Percentiles rank a stretch among this genome's conserved stretches.
These are phyloP conservation scores for Bombycilla garrulus DNA, from an alignment of 2,113 vertebrate species.

Conservation along the genomic window DNA sequence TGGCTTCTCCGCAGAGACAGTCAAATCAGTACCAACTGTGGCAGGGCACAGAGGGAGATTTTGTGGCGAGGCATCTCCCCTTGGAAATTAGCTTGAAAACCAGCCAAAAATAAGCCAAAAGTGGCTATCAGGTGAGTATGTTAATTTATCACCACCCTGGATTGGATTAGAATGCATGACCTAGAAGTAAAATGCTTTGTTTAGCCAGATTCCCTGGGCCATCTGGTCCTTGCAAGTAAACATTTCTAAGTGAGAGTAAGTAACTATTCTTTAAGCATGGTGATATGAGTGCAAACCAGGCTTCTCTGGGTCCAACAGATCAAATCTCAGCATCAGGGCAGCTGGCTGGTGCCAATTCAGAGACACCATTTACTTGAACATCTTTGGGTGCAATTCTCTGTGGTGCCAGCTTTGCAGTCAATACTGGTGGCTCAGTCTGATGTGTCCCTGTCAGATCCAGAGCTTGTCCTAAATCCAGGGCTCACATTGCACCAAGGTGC, in stretches of 20 bases:
- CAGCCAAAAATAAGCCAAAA: not conserved
- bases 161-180: conserved; percentile 37
- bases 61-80: not conserved
- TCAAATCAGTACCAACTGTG: conserved; percentile 34
- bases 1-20: conserved; percentile 3
- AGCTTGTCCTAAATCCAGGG: not conserved
- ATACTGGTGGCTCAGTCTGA: not conserved
- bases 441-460: not conserved
- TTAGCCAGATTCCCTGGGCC: conserved; percentile 35
- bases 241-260: conserved; percentile 61
- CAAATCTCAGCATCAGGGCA: not conserved
- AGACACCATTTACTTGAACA: not conserved
- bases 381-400: not conserved
- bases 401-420: not conserved
- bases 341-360: not conserved
- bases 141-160: conserved; percentile 39
- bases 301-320: conserved; percentile 34
- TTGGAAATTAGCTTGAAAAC: conserved; percentile 1
- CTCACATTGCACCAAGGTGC: not conserved
- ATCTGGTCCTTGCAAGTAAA: conserved; percentile 46
- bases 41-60: not conserved
- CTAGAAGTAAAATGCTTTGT: conserved; percentile 58
- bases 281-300: conserved; percentile 26
- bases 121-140: conserved; percentile 32
- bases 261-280: conserved; percentile 20